A percentile compares a stretch with the other conserved stretches of the same genome.
These are phyloP conservation scores for Atta colombica DNA, from an alignment of 1,140 invertebrate genomes.

Conservation along the genomic window DNA sequence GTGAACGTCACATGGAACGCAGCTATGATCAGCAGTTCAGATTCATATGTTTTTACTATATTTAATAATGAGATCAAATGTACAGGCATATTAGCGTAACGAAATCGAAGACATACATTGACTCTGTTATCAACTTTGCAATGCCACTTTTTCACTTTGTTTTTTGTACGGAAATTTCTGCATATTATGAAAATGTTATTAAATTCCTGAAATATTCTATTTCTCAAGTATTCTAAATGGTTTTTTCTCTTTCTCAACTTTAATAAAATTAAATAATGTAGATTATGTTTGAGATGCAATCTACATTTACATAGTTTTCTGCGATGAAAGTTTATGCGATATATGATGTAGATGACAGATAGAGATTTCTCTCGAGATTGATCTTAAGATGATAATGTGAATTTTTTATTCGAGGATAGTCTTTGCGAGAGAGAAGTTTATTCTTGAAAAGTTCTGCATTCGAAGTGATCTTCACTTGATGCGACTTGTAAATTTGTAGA, in stretches of 20 bases:
- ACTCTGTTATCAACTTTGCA: conserved; percentile 55
- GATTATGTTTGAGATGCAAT: neutral
- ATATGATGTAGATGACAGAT: neutral
- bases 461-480: neutral
- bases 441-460: neutral
- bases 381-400: neutral
- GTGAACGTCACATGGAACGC: too few relatives aligned
- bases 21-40: conserved; percentile 85
- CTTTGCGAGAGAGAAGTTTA: neutral
- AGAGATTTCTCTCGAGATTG: neutral
- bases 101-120: conserved; percentile 32
- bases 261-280: neutral
- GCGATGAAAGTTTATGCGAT: neutral
- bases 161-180: neutral
- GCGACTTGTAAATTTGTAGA: neutral
- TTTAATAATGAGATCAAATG: conserved; percentile 78
- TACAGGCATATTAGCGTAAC: conserved; percentile 72
- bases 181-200: conserved; percentile 4
- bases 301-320: neutral
- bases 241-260: neutral
- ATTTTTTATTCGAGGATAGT: neutral
- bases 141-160: neutral
- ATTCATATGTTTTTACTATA: conserved; percentile 84
- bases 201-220: neutral
- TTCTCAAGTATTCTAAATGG: neutral